Evolutionary conservation across 2,888 invertebrate species (phyloP).

Genomic region (Eilema sororculum): DNA sequence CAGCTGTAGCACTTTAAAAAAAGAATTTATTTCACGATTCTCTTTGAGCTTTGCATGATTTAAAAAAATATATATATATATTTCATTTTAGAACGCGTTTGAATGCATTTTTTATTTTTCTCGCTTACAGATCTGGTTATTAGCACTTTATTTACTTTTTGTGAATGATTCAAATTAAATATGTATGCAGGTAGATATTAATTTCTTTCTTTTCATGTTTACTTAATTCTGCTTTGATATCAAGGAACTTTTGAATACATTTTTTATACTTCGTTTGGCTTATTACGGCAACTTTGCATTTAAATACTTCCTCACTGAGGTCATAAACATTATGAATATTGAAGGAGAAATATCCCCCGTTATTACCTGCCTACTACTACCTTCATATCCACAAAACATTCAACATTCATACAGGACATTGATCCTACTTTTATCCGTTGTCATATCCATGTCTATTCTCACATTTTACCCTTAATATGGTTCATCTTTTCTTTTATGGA

Average conservation of each 20-base stretch:
- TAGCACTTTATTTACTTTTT: constrained; percentile 23
- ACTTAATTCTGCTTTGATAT: background rate
- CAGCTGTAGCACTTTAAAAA: constrained; percentile 26
- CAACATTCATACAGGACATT: no score
- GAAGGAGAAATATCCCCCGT: no score
- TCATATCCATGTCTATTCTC: no score
- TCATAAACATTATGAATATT: no score
- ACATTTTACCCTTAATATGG: no score
- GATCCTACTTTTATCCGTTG: no score
- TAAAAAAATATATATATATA: constrained; percentile 44
- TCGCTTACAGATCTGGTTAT: constrained; percentile 30
- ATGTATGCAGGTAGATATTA: background rate
- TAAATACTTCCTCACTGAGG: no score
- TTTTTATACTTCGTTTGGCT: background rate
- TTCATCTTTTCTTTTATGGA: no score
- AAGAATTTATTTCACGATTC: constrained; percentile 46
- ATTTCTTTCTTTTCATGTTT: background rate
- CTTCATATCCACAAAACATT: no score
- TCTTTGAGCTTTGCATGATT: constrained; percentile 49
- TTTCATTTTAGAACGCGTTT: constrained; percentile 36
- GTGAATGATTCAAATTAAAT: constrained; percentile 13
- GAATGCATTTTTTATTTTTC: constrained; percentile 34
- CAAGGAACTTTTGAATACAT: background rate
- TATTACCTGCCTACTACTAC: no score
- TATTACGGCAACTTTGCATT: background rate